These are phyloP conservation scores for Pantelozetes paolii DNA, from an alignment of 2,888 invertebrate genomes.

Conservation along the genomic window DNA sequence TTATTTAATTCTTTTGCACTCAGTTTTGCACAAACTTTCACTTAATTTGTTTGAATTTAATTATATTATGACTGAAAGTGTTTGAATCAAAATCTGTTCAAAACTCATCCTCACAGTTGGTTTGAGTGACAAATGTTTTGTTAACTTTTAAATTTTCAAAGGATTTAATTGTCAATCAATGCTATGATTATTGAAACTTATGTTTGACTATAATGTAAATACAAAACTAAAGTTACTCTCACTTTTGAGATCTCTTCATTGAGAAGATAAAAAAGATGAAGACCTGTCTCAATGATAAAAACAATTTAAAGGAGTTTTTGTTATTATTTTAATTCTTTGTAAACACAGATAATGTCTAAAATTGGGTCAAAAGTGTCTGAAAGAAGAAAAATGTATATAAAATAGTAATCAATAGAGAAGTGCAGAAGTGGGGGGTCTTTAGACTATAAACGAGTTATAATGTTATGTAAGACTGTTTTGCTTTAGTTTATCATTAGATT, in stretches of 20 bases:
- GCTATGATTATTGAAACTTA: background rate
- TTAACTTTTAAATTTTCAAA: background rate
- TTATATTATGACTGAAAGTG: background rate
- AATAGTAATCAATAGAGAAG: slow-evolving; percentile 30
- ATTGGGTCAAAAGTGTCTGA: slow-evolving; percentile 8
- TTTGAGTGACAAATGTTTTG: slow-evolving; percentile 1
- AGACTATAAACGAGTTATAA: slow-evolving; percentile 21
- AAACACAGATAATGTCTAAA: background rate
- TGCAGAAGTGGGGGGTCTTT: slow-evolving; percentile 23
- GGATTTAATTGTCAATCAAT: too few species aligned
- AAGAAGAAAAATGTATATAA: slow-evolving; percentile 6
- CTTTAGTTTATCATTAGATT: slow-evolving; percentile 2
- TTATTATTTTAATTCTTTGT: background rate
- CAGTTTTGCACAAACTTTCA: background rate
- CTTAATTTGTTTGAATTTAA: slow-evolving; percentile 13
- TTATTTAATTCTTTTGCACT: background rate
- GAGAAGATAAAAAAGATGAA: too few species aligned
- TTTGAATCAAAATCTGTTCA: background rate
- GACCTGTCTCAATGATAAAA: too few species aligned
- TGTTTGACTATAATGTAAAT: background rate
- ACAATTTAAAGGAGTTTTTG: too few species aligned
- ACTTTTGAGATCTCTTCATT: background rate
- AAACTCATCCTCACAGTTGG: background rate
- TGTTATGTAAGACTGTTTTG: slow-evolving; percentile 1
- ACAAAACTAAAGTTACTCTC: too few species aligned